These are phyloP conservation scores for Podarcis raffonei DNA, from an alignment of 2,113 vertebrate genomes.

Conservation along the genomic window DNA sequence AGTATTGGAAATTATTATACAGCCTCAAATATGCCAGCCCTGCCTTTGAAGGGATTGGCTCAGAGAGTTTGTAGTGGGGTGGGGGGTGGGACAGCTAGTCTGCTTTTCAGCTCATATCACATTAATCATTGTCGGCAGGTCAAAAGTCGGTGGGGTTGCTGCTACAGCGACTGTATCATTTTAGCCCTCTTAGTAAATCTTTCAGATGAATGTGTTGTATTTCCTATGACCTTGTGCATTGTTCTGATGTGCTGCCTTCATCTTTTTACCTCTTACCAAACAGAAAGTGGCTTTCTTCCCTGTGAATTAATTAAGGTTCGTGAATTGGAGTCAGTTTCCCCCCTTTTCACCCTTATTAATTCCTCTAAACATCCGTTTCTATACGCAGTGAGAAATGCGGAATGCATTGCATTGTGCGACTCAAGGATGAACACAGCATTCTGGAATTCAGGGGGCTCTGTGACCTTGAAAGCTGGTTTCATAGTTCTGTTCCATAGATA, in stretches of 20 bases:
- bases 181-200: slow-evolving; percentile 1
- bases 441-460: too few species aligned
- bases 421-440: background rate
- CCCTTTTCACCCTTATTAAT: slow-evolving; percentile 25
- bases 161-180: slow-evolving; percentile 19
- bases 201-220: slow-evolving; percentile 24
- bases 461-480: background rate
- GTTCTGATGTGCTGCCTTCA: background rate
- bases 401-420: background rate
- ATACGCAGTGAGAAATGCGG: background rate
- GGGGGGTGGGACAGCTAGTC: slow-evolving; percentile 27
- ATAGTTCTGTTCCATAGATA: background rate
- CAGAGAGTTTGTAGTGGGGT: slow-evolving; percentile 43
- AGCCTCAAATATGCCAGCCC: slow-evolving; percentile 35
- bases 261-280: background rate
- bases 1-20: slow-evolving; percentile 17
- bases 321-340: background rate
- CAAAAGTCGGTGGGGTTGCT: slow-evolving; percentile 31
- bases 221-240: background rate
- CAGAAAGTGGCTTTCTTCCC: background rate
- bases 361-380: background rate
- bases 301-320: background rate
- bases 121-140: slow-evolving; percentile 45
- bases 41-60: slow-evolving; percentile 44
- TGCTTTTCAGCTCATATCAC: slow-evolving; percentile 7